Conservation (phyloP, 1,140 invertebrate genomes). For the Tribolium madens region DNA sequence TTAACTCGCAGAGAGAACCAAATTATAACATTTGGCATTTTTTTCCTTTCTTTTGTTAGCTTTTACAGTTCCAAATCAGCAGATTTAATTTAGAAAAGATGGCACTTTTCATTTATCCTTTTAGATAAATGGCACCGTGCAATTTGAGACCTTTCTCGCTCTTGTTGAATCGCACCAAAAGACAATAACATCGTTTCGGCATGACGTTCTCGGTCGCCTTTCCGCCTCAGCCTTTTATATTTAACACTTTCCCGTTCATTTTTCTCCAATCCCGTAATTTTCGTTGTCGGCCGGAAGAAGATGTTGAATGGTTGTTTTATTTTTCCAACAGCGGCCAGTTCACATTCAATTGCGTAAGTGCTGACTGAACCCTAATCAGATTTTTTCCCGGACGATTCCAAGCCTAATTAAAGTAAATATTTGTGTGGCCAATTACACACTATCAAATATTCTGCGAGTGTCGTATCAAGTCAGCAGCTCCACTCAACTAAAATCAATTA, state of each 20-base stretch:
- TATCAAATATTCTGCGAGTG: constrained; percentile 48
- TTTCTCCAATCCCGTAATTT: background rate
- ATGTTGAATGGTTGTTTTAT: constrained; percentile 26
- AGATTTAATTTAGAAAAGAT: too few relatives aligned
- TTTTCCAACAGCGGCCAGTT: constrained; percentile 13
- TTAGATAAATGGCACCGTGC: background rate
- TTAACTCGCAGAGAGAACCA: too few relatives aligned
- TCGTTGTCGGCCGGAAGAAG: background rate
- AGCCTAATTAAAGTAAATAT: constrained; percentile 60
- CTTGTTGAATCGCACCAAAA: background rate
- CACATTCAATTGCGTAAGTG: constrained; percentile 40
- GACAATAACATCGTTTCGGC: background rate
- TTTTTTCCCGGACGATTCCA: constrained; percentile 43
- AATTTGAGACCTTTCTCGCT: background rate
- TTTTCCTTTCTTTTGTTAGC: too few relatives aligned
- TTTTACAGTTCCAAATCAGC: too few relatives aligned
- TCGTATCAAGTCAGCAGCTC: constrained; percentile 52
- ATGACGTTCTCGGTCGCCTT: background rate
- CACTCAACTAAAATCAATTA: constrained; percentile 45
- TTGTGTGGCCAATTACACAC: constrained; percentile 54
- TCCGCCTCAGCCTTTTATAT: background rate
- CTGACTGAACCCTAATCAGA: constrained; percentile 40
- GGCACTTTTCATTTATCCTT: too few relatives aligned
- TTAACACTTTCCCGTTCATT: background rate
- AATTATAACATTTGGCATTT: too few relatives aligned